A percentile compares a stretch with the other conserved stretches of the same genome.
Evolutionary conservation across 2,888 invertebrate genomes (phyloP).

Genomic region (Cinara cedri): DNA sequence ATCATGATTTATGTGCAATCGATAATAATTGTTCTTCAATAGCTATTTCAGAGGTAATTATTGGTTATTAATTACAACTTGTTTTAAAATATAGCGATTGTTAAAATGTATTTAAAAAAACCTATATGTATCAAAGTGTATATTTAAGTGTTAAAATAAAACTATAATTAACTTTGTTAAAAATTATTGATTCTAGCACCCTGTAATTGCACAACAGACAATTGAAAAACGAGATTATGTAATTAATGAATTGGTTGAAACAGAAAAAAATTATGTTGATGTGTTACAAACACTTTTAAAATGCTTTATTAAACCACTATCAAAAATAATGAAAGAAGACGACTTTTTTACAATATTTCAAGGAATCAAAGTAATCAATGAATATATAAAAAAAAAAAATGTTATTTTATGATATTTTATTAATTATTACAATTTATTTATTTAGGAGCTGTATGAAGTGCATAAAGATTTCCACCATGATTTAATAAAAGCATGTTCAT

Average conservation of each 20-base stretch:
- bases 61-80: slow-evolving; percentile 3
- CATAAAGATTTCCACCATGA: slow-evolving; percentile 85
- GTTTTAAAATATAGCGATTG: neutral
- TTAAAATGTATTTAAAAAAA: neutral
- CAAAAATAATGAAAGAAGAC: slow-evolving; percentile 73
- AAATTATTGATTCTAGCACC: slow-evolving; percentile 59
- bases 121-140: too few relatives aligned
- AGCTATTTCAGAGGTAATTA: slow-evolving; percentile 29
- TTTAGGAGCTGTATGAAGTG: slow-evolving; percentile 81
- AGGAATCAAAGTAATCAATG: slow-evolving; percentile 76
- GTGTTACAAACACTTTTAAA: slow-evolving; percentile 84
- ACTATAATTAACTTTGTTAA: slow-evolving; percentile 3
- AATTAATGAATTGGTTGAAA: slow-evolving; percentile 91
- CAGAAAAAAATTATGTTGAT: slow-evolving; percentile 95
- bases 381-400: too few relatives aligned
- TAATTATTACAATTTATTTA: slow-evolving; percentile 54
- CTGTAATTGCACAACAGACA: slow-evolving; percentile 61
- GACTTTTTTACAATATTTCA: slow-evolving; percentile 85
- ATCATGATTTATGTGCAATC: slow-evolving; percentile 89
- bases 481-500: slow-evolving; percentile 72
- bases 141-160: too few relatives aligned
- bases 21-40: slow-evolving; percentile 59
- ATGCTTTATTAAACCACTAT: slow-evolving; percentile 80
- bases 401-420: neutral
- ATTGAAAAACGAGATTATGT: slow-evolving; percentile 90